A percentile compares a stretch with the other conserved stretches of the same genome.
These are phyloP conservation scores for Sphecodes monilicornis DNA, from an alignment of 2,888 invertebrate genomes.

Conservation along the genomic window DNA sequence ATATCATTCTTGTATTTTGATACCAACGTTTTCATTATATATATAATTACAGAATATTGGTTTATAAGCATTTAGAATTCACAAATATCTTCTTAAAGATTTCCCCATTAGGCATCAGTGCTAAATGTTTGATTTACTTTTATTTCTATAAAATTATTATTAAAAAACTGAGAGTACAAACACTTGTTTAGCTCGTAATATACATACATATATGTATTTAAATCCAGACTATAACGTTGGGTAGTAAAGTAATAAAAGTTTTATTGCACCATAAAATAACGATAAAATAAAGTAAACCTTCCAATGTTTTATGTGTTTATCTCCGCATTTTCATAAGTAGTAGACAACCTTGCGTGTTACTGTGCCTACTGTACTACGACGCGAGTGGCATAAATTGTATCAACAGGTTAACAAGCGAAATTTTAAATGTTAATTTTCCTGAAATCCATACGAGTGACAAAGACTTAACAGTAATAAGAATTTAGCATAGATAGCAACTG, in stretches of 20 bases:
- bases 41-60: too few species aligned
- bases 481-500: slow-evolving; percentile 45
- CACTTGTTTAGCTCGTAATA: too few species aligned
- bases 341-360: not conserved
- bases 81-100: not conserved
- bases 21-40: too few species aligned
- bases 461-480: slow-evolving; percentile 19
- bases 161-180: too few species aligned
- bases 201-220: too few species aligned
- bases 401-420: not conserved
- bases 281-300: not conserved
- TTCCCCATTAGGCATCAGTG: not conserved
- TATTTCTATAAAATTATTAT: not conserved
- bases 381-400: not conserved
- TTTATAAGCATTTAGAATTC: not conserved
- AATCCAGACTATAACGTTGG: not conserved
- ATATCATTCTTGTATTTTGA: too few species aligned
- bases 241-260: not conserved
- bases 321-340: not conserved
- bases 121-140: not conserved
- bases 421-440: slow-evolving; percentile 26
- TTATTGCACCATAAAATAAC: not conserved
- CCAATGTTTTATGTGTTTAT: not conserved
- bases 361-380: too few species aligned
- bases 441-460: not conserved